Evolutionary conservation across 1,140 invertebrate species (phyloP).

Genomic region (Camponotus vicinus): DNA sequence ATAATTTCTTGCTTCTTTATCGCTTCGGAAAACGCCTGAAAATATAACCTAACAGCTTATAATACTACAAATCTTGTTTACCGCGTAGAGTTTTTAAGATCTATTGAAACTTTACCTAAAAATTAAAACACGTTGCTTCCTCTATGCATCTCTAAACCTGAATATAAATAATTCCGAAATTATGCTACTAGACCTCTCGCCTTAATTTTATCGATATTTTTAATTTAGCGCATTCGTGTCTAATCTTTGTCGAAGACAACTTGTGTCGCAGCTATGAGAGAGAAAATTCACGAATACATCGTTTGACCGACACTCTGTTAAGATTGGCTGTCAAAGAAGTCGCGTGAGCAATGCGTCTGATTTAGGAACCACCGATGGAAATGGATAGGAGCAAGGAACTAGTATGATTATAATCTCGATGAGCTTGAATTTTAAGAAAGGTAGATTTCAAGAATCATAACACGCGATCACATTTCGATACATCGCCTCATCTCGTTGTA

Average conservation of each 20-base stretch:
- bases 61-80: slow-evolving; percentile 32
- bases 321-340: slow-evolving; percentile 1
- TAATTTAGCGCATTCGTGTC: slow-evolving; percentile 12
- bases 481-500: not conserved
- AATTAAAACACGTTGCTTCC: not conserved
- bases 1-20: not conserved
- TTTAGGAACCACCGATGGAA: slow-evolving; percentile 16
- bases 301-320: not conserved
- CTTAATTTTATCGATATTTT: slow-evolving; percentile 4
- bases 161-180: not conserved
- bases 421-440: not conserved
- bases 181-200: slow-evolving; percentile 8
- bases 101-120: slow-evolving; percentile 41
- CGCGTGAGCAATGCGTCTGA: too few relatives aligned
- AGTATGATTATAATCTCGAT: not conserved
- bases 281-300: not conserved
- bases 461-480: not conserved
- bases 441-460: not conserved
- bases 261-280: not conserved
- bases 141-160: not conserved
- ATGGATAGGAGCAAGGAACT: not conserved
- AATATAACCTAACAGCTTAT: slow-evolving; percentile 33
- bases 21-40: not conserved
- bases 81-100: slow-evolving; percentile 17
- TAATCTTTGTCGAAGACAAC: not conserved